Percentiles rank a stretch among this genome's conserved stretches.
Evolutionary conservation across 2,113 vertebrate genomes (phyloP).

Genomic region (Vanacampus margaritifer): DNA sequence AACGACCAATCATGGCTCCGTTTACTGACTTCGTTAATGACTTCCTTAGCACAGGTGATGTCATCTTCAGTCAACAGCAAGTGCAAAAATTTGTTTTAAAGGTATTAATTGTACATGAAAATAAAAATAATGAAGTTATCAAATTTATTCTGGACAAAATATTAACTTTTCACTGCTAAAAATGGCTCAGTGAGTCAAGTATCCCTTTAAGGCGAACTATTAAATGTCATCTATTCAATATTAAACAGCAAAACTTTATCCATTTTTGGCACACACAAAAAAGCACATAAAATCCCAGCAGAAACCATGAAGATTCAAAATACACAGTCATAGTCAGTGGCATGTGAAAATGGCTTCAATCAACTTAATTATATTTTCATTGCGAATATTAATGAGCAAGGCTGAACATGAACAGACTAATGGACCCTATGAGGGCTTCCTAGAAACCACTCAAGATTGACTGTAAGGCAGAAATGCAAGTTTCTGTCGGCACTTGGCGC

Average conservation of each 20-base stretch:
- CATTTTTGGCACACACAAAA: neutral
- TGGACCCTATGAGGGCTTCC: neutral
- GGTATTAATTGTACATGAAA: too few species aligned
- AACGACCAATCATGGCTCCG: too few species aligned
- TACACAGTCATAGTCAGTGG: neutral
- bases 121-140: too few species aligned
- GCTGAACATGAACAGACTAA: neutral
- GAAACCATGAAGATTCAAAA: neutral
- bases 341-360: neutral
- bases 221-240: neutral
- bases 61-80: too few species aligned
- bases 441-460: neutral
- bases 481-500: neutral
- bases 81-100: too few species aligned
- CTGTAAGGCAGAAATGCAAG: neutral
- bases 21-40: too few species aligned
- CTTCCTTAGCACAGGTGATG: too few species aligned
- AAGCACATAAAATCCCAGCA: neutral
- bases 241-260: neutral
- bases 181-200: too few species aligned
- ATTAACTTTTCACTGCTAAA: too few species aligned
- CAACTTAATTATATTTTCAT: neutral
- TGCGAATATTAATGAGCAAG: neutral
- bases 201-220: too few species aligned
- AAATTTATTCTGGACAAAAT: too few species aligned